A percentile compares a stretch with the other conserved stretches of the same genome.
Conservation (phyloP, 2,888 invertebrate species). For the Drosophila mulleri region DNA sequence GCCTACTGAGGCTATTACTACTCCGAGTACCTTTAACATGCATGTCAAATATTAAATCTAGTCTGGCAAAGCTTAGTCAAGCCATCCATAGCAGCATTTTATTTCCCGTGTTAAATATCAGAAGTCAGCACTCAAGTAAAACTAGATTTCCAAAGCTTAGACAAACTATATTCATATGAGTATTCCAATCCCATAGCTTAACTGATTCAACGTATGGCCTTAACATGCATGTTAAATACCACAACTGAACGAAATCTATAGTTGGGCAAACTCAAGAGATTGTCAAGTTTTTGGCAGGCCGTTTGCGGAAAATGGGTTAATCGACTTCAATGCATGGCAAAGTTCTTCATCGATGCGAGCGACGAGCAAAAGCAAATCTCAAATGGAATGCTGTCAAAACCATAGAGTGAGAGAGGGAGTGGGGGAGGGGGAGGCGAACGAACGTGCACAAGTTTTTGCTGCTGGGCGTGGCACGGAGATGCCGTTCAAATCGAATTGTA, state of each 20-base stretch:
- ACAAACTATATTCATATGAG: background rate
- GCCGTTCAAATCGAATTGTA: constrained; percentile 49
- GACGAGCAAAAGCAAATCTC: constrained; percentile 28
- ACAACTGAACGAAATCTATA: background rate
- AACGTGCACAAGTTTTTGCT: constrained; percentile 42
- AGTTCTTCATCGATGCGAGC: constrained; percentile 11
- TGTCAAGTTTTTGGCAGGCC: constrained; percentile 11
- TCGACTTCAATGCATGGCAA: constrained; percentile 22
- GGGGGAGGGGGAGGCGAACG: background rate
- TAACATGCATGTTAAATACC: constrained; percentile 9
- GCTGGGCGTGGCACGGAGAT: background rate
- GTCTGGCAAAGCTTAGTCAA: background rate
- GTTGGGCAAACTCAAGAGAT: constrained; percentile 6
- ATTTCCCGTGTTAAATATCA: background rate
- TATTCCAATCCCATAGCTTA: background rate
- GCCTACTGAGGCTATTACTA: background rate
- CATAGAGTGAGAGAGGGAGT: too few relatives aligned
- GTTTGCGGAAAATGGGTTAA: constrained; percentile 12
- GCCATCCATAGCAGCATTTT: background rate
- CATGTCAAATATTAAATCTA: background rate
- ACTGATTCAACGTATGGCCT: background rate
- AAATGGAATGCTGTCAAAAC: constrained; percentile 61
- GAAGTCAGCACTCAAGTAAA: background rate
- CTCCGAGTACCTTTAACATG: background rate
- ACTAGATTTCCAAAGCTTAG: too few relatives aligned